Conservation (phyloP, 2,888 invertebrate genomes). For the Boloria selene region DNA sequence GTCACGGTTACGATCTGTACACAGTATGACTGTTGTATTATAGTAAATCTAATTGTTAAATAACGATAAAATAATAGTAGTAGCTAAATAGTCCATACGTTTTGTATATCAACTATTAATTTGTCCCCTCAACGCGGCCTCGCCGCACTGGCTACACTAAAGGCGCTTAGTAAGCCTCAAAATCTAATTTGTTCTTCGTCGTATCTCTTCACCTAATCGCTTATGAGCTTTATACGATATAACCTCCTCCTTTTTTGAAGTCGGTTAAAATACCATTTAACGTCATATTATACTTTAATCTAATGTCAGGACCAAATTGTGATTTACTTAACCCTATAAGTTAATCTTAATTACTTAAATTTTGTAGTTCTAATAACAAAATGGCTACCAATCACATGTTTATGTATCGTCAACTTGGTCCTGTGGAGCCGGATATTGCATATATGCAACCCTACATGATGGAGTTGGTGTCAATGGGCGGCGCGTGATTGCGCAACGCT, state of each 20-base stretch:
- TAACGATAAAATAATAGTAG: conserved; percentile 1
- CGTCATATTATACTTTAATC: background rate
- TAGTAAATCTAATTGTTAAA: conserved; percentile 9
- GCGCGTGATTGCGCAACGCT: conserved; percentile 86
- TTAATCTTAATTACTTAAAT: background rate
- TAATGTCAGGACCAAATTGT: background rate
- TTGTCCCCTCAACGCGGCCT: too few species aligned
- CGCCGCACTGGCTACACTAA: conserved; percentile 1
- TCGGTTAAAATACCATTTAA: conserved; percentile 9
- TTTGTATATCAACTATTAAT: too few species aligned
- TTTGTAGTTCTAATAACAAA: background rate
- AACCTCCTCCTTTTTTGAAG: too few species aligned
- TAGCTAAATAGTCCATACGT: background rate
- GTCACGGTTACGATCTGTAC: conserved; percentile 32
- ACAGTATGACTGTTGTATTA: conserved; percentile 21
- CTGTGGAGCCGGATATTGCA: background rate
- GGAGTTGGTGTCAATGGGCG: conserved; percentile 66
- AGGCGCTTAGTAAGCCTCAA: background rate
- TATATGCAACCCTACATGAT: conserved; percentile 54
- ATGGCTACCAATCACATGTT: background rate
- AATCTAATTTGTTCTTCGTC: background rate
- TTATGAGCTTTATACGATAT: conserved; percentile 1
- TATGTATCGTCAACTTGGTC: background rate
- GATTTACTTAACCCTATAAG: background rate
- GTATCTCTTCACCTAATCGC: background rate